These are phyloP conservation scores for Sus cebifrons DNA, from an alignment of 2,797 vertebrate genomes.

Conservation along the genomic window DNA sequence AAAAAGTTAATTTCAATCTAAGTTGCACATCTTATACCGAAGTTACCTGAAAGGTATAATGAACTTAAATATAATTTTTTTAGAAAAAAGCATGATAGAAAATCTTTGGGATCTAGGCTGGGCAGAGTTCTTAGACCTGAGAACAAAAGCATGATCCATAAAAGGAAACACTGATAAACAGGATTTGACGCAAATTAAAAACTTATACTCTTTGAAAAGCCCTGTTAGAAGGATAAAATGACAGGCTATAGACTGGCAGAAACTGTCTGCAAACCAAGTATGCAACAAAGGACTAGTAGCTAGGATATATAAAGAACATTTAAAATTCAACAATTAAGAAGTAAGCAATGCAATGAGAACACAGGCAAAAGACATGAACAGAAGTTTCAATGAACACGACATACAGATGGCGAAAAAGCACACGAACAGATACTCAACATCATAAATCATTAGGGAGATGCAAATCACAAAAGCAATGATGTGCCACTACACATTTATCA, in stretches of 20 bases:
- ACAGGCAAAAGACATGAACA: not conserved
- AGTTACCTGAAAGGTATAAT: not conserved
- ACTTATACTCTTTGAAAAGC: slow-evolving; percentile 10
- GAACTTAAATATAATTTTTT: slow-evolving; percentile 10
- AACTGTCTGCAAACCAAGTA: not conserved
- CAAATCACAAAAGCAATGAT: not conserved
- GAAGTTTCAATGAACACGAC: not conserved
- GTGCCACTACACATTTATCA: too few relatives aligned
- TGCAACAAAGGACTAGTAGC: not conserved
- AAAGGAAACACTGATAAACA: slow-evolving; percentile 25
- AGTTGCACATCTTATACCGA: not conserved
- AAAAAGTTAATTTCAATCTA: slow-evolving; percentile 33
- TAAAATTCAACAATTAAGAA: slow-evolving; percentile 44
- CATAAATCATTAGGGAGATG: not conserved
- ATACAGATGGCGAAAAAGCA: not conserved
- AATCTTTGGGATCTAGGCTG: not conserved
- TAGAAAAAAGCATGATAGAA: not conserved
- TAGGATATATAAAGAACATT: not conserved
- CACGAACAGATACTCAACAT: not conserved
- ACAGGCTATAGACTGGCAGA: not conserved
- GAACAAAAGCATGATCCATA: not conserved
- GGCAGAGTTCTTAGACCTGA: slow-evolving; percentile 43
- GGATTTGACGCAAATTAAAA: slow-evolving; percentile 38
- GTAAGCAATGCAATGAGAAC: slow-evolving; percentile 21
- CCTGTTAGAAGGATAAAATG: not conserved